Base-by-base conservation (phyloP, 2,113 vertebrate genomes). In the Microtus ochrogaster region DNA sequence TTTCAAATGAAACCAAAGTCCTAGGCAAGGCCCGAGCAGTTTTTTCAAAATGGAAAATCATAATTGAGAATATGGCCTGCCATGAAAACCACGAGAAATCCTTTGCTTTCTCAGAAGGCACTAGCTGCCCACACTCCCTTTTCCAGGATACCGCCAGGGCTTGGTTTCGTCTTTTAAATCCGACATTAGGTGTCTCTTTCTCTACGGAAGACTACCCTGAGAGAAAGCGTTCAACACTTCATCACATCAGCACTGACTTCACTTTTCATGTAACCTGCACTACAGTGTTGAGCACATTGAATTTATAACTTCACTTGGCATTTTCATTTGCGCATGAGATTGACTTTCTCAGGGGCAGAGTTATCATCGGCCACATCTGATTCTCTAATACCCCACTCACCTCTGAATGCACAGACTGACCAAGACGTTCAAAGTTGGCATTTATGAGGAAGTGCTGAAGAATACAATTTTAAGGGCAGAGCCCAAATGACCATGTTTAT, bases 21-120 rank as follows among this genome's bases (percentile, higher is more conserved):
- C 68, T 72, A 49, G 47, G 39, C 52, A 89, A 83, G 36, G 33
- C 14, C 41, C 8, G 14, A n/a, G 33, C 5, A 88, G 17, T 24
- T 87, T 97, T 94, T 94, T 89, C 72, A 65, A 77, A 63, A 76
- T n/a, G 52, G 22, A 9, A 58, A 76, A n/a, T 36, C 22, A 77
- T 78, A 68, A 14, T 2, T 78, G 66, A 88, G 72, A 93, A 73
- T 9, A 81, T 3, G 28, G 79, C 8, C 70, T 55, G 4, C 10
- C 41, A 36, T 5, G 70, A 83, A 81, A 74, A 86, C 52, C 47
- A 78, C 24, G 36, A 16, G 49, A 52, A 68, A 66, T 17, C 33
- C 85, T 90, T 22, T 13, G n/a, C 21, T 94, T 94, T 92, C 16
- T 41, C 55, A 61, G 28, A 8, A 0, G 0, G 9, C 83, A 76